Evolutionary conservation across 2,797 vertebrate genomes (phyloP).

Genomic region (Zalophus californianus): DNA sequence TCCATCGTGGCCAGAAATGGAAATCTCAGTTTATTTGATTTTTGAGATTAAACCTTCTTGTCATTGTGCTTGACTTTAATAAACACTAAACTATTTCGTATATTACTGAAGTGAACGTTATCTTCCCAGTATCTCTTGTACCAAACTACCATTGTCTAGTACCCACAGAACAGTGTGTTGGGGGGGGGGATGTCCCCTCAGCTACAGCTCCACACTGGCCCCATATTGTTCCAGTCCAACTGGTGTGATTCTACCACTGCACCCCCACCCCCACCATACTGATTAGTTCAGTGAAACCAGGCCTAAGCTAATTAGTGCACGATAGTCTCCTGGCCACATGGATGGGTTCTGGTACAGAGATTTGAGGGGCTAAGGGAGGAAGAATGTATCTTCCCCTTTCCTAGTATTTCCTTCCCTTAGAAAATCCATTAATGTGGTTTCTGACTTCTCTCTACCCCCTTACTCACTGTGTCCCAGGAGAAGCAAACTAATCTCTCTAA

Average conservation of each 20-base stretch:
- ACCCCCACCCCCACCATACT: neutral
- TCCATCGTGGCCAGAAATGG: neutral
- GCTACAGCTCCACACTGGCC: neutral
- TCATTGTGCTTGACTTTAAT: neutral
- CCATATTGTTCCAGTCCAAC: neutral
- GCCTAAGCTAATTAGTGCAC: neutral
- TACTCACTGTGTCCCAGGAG: neutral
- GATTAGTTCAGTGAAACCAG: neutral
- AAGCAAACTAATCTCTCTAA: neutral
- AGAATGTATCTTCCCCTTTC: neutral
- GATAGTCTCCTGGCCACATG: neutral
- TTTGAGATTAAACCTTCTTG: neutral
- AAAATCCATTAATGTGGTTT: neutral
- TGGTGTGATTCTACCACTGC: neutral
- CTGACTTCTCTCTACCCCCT: neutral
- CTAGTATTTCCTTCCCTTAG: neutral
- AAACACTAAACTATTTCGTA: neutral
- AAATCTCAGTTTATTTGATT: neutral
- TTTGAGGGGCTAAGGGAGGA: neutral
- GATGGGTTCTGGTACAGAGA: neutral
- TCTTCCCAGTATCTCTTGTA: neutral
- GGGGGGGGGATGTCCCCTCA: neutral
- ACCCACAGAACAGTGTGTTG: neutral
- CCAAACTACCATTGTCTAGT: neutral
- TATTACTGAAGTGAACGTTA: neutral